Percentiles rank a stretch among this genome's conserved stretches.
Evolutionary conservation across 1,140 invertebrate species (phyloP).

Genomic region (Drosophila micromelanica): DNA sequence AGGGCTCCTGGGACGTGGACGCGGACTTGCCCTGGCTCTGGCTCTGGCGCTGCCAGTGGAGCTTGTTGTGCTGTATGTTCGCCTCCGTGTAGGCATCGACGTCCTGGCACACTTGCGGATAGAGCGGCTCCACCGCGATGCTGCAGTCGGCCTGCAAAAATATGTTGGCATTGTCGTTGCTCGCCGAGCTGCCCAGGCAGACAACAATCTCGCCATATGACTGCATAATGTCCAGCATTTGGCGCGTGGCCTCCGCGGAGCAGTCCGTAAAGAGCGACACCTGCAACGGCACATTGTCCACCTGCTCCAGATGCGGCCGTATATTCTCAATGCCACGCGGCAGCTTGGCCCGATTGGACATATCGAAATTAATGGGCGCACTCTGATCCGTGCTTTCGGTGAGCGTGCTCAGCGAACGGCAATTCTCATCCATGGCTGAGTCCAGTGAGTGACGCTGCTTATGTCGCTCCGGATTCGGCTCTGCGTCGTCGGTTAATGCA

Average conservation of each 20-base stretch:
- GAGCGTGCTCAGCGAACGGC: constrained; percentile 91
- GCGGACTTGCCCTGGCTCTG: constrained; percentile 35
- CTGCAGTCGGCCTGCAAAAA: constrained; percentile 97
- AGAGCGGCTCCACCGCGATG: constrained; percentile 95
- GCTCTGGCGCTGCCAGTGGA: constrained; percentile 54
- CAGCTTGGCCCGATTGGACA: constrained; percentile 96
- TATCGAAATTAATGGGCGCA: constrained; percentile 94
- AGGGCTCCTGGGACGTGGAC: constrained; percentile 24
- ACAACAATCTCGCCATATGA: constrained; percentile 96
- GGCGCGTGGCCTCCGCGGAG: constrained; percentile 92
- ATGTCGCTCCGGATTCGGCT: constrained; percentile 38
- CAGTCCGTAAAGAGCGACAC: constrained; percentile 99
- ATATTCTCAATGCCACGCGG: constrained; percentile 98
- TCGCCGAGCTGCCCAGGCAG: constrained; percentile 94
- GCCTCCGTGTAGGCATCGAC: constrained; percentile 86
- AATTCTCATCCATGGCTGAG: constrained; percentile 88
- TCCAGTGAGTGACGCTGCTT: constrained; percentile 80
- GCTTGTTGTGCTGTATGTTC: constrained; percentile 77
- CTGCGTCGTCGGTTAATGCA: constrained; percentile 18
- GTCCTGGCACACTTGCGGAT: constrained; percentile 94
- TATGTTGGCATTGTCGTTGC: constrained; percentile 94
- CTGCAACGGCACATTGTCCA: constrained; percentile 98
- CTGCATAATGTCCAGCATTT: constrained; percentile 98
- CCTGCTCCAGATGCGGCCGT: constrained; percentile 95
- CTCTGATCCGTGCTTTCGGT: constrained; percentile 95